Evolutionary conservation across 2,888 invertebrate genomes (phyloP).

Genomic region (Coelogynopora nodosa): DNA sequence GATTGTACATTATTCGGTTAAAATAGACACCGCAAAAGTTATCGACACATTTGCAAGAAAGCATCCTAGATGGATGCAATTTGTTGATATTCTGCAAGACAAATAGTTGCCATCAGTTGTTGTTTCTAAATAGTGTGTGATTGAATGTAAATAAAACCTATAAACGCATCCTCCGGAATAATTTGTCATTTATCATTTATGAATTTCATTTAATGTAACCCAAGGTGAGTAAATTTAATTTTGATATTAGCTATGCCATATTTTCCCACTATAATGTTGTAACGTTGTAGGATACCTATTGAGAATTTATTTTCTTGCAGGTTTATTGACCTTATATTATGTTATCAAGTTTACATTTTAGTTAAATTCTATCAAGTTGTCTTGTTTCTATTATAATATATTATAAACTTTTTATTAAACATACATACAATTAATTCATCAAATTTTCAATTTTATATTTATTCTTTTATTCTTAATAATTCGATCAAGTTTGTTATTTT

Average conservation of each 20-base stretch:
- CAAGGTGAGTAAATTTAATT: not conserved
- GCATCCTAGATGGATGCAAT: not conserved
- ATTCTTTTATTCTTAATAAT: too few species aligned
- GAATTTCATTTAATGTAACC: not conserved
- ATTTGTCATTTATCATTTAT: not conserved
- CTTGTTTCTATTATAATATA: not conserved
- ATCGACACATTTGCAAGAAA: not conserved
- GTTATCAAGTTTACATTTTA: not conserved
- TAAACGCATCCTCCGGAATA: not conserved
- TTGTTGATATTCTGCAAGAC: not conserved
- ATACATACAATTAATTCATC: too few species aligned
- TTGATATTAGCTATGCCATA: not conserved
- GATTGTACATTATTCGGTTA: not conserved
- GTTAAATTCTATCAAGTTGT: not conserved
- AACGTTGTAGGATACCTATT: not conserved
- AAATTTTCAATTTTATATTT: too few species aligned
- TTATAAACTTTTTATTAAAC: not conserved
- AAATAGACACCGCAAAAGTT: not conserved
- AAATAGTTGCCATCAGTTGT: not conserved
- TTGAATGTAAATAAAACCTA: not conserved
- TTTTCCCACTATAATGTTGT: not conserved
- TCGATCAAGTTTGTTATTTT: too few species aligned
- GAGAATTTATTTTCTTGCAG: not conserved
- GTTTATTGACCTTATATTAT: not conserved
- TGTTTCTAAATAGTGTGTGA: not conserved